Percentiles rank a stretch among this genome's conserved stretches.
These are phyloP conservation scores for Eubasilissa regina DNA, from an alignment of 1,140 invertebrate genomes.

Conservation along the genomic window DNA sequence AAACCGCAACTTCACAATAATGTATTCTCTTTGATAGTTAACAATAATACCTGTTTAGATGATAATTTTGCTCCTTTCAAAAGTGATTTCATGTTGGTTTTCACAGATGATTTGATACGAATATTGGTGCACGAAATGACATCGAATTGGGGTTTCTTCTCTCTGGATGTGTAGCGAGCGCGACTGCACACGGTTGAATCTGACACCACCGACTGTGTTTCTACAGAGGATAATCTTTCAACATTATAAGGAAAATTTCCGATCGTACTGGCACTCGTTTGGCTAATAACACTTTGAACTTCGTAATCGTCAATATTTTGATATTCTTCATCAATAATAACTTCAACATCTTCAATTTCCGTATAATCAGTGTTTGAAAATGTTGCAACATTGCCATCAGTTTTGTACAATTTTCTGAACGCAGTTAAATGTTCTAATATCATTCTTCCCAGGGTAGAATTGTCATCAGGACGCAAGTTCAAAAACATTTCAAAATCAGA, in stretches of 20 bases:
- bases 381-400: conserved; percentile 45
- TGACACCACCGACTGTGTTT: conserved; percentile 47
- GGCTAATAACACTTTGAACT: conserved; percentile 60
- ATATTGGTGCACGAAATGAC: conserved; percentile 68
- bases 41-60: conserved; percentile 71
- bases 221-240: conserved; percentile 3
- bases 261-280: conserved; percentile 37
- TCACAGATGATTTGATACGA: conserved; percentile 68
- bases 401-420: conserved; percentile 70
- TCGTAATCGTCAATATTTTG: conserved; percentile 68
- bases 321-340: conserved; percentile 68
- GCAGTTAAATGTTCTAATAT: conserved; percentile 72
- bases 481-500: conserved; percentile 73
- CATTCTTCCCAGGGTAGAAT: conserved; percentile 72
- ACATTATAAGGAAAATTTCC: background rate
- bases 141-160: conserved; percentile 68
- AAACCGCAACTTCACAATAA: no score
- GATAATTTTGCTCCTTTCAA: conserved; percentile 70
- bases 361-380: background rate
- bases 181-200: conserved; percentile 24
- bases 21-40: no score
- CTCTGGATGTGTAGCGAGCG: conserved; percentile 3
- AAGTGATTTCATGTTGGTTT: conserved; percentile 68
- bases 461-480: conserved; percentile 73
- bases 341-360: conserved; percentile 63